Evolutionary conservation across 2,888 invertebrate species (phyloP).

Genomic region (Bellardia pandia): DNA sequence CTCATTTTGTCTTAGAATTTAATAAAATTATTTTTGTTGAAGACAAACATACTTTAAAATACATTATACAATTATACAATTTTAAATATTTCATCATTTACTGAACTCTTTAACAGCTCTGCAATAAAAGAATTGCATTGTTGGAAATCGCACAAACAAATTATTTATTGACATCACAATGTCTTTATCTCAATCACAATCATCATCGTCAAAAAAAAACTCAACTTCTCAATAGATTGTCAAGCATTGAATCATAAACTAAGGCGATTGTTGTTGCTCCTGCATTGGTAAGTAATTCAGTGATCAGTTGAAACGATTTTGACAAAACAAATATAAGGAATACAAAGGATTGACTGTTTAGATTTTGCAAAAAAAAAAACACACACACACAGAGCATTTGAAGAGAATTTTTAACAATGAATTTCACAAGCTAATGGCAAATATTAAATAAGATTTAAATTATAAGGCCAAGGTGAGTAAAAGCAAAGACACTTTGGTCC

Average conservation of each 20-base stretch:
- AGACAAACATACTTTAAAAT: too few relatives aligned
- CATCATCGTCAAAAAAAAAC: background rate
- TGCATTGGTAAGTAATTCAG: constrained; percentile 8
- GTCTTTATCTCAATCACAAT: background rate
- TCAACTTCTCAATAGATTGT: background rate
- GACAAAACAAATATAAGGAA: background rate
- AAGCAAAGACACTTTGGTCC: too few relatives aligned
- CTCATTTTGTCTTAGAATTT: too few relatives aligned
- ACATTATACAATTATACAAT: too few relatives aligned
- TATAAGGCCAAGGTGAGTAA: too few relatives aligned
- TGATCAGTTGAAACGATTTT: constrained; percentile 36
- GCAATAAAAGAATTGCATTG: background rate
- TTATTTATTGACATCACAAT: constrained; percentile 1
- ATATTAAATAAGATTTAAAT: background rate
- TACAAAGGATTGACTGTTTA: background rate
- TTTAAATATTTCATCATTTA: background rate
- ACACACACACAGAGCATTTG: background rate
- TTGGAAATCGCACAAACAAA: background rate
- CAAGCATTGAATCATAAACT: background rate
- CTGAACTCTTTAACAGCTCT: background rate
- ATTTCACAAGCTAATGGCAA: background rate
- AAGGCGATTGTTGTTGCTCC: background rate
- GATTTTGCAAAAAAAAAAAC: background rate
- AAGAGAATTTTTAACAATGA: background rate
- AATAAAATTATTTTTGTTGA: too few relatives aligned